phyloP scores from a whole-genome alignment of 2,797 vertebrate species.

The Danio kyathit region DNA sequence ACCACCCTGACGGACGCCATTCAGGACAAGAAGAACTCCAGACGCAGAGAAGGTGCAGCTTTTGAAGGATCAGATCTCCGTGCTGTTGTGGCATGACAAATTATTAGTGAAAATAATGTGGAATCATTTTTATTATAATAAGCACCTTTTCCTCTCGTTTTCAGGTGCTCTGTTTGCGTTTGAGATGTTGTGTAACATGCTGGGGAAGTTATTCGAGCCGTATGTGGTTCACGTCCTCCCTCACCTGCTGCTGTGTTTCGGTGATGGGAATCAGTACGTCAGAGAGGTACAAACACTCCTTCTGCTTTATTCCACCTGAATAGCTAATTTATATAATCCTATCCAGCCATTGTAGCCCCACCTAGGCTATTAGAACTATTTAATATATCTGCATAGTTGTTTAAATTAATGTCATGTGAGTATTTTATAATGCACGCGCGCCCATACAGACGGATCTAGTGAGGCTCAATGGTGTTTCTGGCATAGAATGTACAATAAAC shows the following conservation, averaged over 20 bases:
- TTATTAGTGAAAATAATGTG: too few species aligned
- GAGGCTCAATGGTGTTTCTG: too few species aligned
- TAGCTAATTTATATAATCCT: too few species aligned
- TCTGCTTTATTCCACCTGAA: neutral
- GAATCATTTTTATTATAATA: too few species aligned
- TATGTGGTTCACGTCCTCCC: constrained; percentile 97
- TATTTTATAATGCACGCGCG: too few species aligned
- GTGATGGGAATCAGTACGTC: constrained; percentile 97
- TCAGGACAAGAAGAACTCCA: constrained; percentile 98
- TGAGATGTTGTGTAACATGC: constrained; percentile 98
- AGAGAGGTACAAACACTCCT: constrained; percentile 86
- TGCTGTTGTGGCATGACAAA: too few species aligned
- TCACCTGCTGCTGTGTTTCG: constrained; percentile 96
- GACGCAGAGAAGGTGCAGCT: constrained; percentile 89
- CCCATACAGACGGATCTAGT: too few species aligned
- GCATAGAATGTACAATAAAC: too few species aligned
- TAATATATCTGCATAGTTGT: too few species aligned
- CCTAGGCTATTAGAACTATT: too few species aligned
- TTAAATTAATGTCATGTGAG: too few species aligned
- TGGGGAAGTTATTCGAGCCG: constrained; percentile 97
- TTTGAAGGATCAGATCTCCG: neutral
- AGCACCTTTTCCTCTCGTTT: constrained; percentile 25
- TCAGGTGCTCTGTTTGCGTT: constrained; percentile 96
- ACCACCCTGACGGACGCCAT: constrained; percentile 94
- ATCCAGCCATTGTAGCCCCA: too few species aligned